Percentiles rank a stretch among this genome's conserved stretches.
Conservation (phyloP, 2,888 invertebrate species). For the Octonoba sinensis region DNA sequence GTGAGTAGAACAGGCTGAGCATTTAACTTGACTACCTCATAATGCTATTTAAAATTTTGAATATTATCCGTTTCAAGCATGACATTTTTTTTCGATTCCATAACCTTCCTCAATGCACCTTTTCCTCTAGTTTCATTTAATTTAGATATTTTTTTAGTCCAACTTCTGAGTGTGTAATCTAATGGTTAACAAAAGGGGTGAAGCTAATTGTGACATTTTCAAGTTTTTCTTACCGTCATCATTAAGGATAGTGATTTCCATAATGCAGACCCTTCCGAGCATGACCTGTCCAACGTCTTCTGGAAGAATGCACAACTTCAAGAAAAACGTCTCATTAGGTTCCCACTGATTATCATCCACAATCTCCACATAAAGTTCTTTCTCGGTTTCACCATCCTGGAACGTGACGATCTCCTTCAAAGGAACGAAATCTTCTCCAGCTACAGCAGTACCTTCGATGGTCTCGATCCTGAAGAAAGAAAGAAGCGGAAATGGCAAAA, state of each 20-base stretch:
- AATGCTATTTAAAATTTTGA: too few species aligned
- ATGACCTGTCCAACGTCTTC: constrained; percentile 69
- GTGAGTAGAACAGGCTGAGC: too few species aligned
- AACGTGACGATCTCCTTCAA: constrained; percentile 74
- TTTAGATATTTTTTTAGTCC: too few species aligned
- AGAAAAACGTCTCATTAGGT: constrained; percentile 77
- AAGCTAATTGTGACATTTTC: too few species aligned
- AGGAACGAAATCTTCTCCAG: constrained; percentile 75
- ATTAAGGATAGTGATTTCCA: constrained; percentile 76
- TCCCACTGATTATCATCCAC: constrained; percentile 77
- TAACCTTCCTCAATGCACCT: too few species aligned
- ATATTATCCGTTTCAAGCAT: too few species aligned
- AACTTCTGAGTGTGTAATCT: too few species aligned
- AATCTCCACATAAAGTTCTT: constrained; percentile 73
- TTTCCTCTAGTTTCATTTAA: too few species aligned
- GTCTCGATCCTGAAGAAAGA: constrained; percentile 73
- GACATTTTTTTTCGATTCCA: too few species aligned
- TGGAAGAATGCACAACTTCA: constrained; percentile 72
- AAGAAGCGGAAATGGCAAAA: not conserved
- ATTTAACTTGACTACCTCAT: too few species aligned
- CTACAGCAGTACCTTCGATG: constrained; percentile 76
- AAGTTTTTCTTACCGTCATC: constrained; percentile 77
- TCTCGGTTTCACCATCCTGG: constrained; percentile 73
- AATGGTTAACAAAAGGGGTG: too few species aligned
- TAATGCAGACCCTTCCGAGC: constrained; percentile 74